Base-by-base conservation (phyloP, 2,797 vertebrate species). In the Myioborus miniatus region DNA sequence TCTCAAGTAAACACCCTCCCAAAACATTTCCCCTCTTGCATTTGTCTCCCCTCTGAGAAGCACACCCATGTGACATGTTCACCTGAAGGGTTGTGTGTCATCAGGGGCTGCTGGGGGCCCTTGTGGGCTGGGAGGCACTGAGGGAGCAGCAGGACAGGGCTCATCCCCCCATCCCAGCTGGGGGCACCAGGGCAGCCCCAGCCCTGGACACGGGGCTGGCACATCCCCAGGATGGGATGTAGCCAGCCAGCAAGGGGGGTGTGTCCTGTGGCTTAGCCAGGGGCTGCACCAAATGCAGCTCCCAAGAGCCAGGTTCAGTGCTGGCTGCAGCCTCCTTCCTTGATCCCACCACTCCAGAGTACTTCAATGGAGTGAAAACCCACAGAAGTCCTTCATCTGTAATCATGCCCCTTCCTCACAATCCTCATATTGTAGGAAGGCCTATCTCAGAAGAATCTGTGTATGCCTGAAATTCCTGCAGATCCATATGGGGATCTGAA, bases 21-120 rank as follows among this genome's bases (percentile, higher is more conserved):
- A 4, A 83, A 86, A 55, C 17, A 12, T 43, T 26, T 84, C 13
- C 36, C 6, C 11, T 47, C 41, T 49, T 53, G 22, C 27, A 6
- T 12, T 20, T 24, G 34, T 26, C 46, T 78, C 39, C 43, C 5
- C 49, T 43, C 17, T 0, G 0, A 68, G 59, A 16, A 59, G 26
- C 32, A 44, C 30, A 46, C 8, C 6, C 9, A 12, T 1, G 1
- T 6, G 5, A 18, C 5, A 22, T 0, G 9, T 6, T 19, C 34
- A 29, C 16, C 69, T 26, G 4, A 70, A 36, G 44, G 20, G 29
- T 2, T 41, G 20, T 1, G 1, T 15, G 46, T 24, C 34, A 37
- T 7, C n/a, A 15, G 30, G 30, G 18, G 32, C 36, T 2, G 1
- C 56, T 17, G n/a, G 7, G 24, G 2, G 49, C 39, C 26, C 29